Conservation (phyloP, 2,888 invertebrate species). For the Morinoia aosen region DNA sequence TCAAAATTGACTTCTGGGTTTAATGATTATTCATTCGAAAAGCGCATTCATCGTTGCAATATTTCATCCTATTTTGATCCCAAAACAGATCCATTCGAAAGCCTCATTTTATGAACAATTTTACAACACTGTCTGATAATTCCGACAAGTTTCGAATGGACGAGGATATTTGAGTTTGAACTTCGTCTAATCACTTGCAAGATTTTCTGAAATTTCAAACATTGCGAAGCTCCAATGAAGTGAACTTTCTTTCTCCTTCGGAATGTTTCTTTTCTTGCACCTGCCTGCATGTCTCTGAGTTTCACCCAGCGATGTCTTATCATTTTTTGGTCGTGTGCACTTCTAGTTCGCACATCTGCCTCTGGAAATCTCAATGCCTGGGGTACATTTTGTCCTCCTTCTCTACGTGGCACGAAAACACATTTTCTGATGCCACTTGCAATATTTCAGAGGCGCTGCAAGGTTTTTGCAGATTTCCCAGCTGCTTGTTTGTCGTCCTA, state of each 20-base stretch:
- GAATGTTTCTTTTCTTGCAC: background rate
- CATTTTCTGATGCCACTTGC: background rate
- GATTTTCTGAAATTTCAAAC: background rate
- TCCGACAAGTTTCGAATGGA: background rate
- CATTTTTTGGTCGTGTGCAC: background rate
- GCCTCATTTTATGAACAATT: no score
- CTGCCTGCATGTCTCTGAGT: background rate
- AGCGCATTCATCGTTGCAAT: no score
- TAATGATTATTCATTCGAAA: no score
- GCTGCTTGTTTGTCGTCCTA: background rate
- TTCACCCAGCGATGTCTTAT: background rate
- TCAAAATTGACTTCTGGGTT: no score
- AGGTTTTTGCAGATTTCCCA: background rate
- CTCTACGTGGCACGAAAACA: background rate
- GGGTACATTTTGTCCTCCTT: background rate
- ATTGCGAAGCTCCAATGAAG: background rate
- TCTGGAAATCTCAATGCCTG: background rate
- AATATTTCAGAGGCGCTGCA: background rate
- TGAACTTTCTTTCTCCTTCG: background rate
- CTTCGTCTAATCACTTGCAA: background rate
- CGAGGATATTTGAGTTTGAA: background rate
- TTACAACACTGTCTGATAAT: no score
- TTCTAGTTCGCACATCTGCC: slow-evolving; percentile 3
- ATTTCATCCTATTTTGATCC: no score
- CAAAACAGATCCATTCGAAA: no score